These are phyloP conservation scores for Antitype chi DNA, from an alignment of 2,888 invertebrate species.

Conservation along the genomic window DNA sequence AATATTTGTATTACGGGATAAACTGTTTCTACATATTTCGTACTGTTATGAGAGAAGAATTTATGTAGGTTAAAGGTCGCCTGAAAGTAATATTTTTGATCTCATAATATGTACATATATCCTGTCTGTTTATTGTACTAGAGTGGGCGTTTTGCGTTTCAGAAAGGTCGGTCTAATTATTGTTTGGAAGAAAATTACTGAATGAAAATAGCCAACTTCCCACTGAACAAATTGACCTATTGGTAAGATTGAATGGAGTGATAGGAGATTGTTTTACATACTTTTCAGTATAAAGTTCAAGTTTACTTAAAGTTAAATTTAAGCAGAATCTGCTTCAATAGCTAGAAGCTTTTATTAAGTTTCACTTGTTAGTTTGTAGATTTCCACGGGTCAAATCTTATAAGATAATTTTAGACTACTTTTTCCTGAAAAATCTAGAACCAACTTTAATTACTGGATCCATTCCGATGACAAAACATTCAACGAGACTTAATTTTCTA, in stretches of 20 bases:
- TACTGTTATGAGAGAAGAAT: background rate
- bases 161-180: background rate
- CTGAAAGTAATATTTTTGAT: background rate
- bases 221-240: background rate
- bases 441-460: background rate
- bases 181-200: background rate
- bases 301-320: constrained; percentile 3
- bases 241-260: background rate
- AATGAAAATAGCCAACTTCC: background rate
- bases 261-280: background rate
- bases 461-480: background rate
- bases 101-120: background rate
- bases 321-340: background rate
- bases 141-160: background rate
- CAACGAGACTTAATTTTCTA: background rate
- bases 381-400: constrained; percentile 7
- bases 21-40: background rate
- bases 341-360: background rate
- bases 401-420: background rate
- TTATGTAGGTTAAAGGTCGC: background rate
- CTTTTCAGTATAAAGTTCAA: background rate
- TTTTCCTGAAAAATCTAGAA: background rate
- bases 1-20: background rate
- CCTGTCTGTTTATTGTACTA: background rate
- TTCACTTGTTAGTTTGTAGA: background rate